A percentile compares a stretch with the other conserved stretches of the same genome.
Evolutionary conservation across 1,140 invertebrate genomes (phyloP).

Genomic region (Drosophila pseudoobscura): DNA sequence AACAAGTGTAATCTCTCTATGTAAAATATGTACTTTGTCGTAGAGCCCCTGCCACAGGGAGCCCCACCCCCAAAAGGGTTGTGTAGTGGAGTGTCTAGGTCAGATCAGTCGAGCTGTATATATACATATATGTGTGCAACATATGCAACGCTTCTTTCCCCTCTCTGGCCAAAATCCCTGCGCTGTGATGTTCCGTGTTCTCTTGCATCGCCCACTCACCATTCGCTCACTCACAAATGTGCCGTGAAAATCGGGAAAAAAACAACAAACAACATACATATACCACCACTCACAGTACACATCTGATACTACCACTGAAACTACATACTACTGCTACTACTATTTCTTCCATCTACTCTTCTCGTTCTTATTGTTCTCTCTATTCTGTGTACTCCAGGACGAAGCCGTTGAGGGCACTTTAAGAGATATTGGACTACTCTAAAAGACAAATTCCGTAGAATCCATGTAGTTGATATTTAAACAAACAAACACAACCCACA

Average conservation of each 20-base stretch:
- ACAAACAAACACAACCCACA: constrained; percentile 36
- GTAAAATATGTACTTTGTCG: constrained; percentile 10
- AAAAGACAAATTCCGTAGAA: constrained; percentile 80
- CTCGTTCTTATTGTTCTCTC: constrained; percentile 83
- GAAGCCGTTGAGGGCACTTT: constrained; percentile 92
- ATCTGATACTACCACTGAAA: constrained; percentile 6
- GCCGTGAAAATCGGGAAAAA: constrained; percentile 23
- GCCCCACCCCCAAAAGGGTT: constrained; percentile 15
- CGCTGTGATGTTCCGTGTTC: constrained; percentile 49
- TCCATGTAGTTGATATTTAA: constrained; percentile 66
- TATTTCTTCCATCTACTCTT: constrained; percentile 60
- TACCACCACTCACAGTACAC: constrained; percentile 17
- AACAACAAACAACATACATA: constrained; percentile 17
- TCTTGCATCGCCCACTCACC: no score
- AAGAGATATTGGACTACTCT: constrained; percentile 92
- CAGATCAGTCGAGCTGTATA: constrained; percentile 54
- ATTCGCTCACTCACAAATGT: constrained; percentile 21
- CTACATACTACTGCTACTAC: constrained; percentile 24
- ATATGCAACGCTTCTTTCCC: constrained; percentile 40
- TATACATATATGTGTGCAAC: constrained; percentile 44
- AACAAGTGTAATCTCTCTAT: constrained; percentile 15
- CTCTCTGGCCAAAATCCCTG: constrained; percentile 12
- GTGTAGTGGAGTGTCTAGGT: constrained; percentile 51
- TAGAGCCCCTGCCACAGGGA: neutral
- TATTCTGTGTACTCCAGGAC: constrained; percentile 86